These are phyloP conservation scores for Thalpophila matura DNA, from an alignment of 2,888 invertebrate species.

Conservation along the genomic window DNA sequence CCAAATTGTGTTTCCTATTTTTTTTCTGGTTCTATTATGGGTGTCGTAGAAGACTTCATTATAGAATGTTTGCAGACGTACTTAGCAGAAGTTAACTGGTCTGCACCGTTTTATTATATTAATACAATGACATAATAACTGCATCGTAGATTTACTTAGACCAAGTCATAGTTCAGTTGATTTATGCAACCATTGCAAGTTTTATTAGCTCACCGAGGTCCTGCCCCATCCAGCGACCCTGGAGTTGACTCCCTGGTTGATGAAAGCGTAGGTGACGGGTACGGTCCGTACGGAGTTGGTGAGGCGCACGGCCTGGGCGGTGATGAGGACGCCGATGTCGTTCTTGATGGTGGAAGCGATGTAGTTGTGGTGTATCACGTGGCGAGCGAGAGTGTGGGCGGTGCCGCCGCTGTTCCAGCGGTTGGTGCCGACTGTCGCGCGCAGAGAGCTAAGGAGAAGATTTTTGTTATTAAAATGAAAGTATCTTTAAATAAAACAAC, in stretches of 20 bases:
- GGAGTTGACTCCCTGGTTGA: conserved; percentile 58
- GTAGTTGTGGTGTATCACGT: conserved; percentile 79
- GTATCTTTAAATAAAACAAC: not conserved
- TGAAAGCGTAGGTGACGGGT: conserved; percentile 58
- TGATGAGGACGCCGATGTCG: conserved; percentile 77
- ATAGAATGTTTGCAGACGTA: too few species aligned
- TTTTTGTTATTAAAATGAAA: not conserved
- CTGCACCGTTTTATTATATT: too few species aligned
- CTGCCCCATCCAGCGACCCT: conserved; percentile 81
- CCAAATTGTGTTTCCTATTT: too few species aligned
- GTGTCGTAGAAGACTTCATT: too few species aligned
- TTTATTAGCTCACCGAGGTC: conserved; percentile 67
- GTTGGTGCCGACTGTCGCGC: conserved; percentile 77
- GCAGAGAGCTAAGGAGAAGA: conserved; percentile 67
- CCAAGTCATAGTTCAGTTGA: too few species aligned
- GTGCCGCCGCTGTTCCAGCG: conserved; percentile 76
- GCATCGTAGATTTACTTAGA: too few species aligned
- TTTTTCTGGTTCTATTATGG: too few species aligned
- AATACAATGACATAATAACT: too few species aligned
- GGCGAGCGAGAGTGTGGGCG: conserved; percentile 67
- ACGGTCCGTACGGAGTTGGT: conserved; percentile 67
- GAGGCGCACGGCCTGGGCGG: conserved; percentile 63
- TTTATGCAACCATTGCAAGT: not conserved
- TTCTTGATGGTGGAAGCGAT: conserved; percentile 73
- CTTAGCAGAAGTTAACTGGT: too few species aligned